phyloP scores from a whole-genome alignment of 1,140 invertebrate genomes.

The Philotrypesis tridentata region DNA sequence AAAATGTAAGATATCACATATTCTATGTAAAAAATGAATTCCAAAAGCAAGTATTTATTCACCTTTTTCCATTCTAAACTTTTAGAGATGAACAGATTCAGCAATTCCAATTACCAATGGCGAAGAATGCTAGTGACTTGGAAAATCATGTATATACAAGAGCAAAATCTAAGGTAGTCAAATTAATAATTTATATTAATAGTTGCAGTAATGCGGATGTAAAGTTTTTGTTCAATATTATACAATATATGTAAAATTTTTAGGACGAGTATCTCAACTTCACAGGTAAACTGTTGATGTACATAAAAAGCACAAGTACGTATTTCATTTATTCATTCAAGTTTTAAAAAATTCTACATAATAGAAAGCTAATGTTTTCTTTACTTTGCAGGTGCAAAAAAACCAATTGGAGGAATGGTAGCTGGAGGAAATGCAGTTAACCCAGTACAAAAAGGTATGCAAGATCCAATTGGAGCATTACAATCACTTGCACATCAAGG shows the following conservation, averaged over 20 bases:
- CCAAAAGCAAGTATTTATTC: slow-evolving; percentile 7
- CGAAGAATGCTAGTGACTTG: slow-evolving; percentile 91
- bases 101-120: slow-evolving; percentile 84
- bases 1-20: slow-evolving; percentile 80
- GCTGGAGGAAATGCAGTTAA: slow-evolving; percentile 51
- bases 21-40: neutral
- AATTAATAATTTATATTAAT: neutral
- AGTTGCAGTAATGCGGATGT: slow-evolving; percentile 13
- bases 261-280: slow-evolving; percentile 91
- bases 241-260: slow-evolving; percentile 54
- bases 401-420: slow-evolving; percentile 67
- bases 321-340: too few relatives aligned
- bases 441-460: slow-evolving; percentile 73
- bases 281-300: slow-evolving; percentile 90
- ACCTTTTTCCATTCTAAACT: slow-evolving; percentile 37
- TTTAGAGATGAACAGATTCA: slow-evolving; percentile 90
- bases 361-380: neutral
- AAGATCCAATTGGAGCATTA: slow-evolving; percentile 89
- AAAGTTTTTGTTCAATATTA: slow-evolving; percentile 27
- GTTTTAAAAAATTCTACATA: too few relatives aligned
- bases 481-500: slow-evolving; percentile 89
- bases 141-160: slow-evolving; percentile 94
- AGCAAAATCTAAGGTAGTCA: slow-evolving; percentile 82
- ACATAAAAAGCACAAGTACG: slow-evolving; percentile 87
- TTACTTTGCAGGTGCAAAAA: slow-evolving; percentile 70